Base-by-base conservation (phyloP, 2,888 invertebrate species). In the Heliothis peltigera region DNA sequence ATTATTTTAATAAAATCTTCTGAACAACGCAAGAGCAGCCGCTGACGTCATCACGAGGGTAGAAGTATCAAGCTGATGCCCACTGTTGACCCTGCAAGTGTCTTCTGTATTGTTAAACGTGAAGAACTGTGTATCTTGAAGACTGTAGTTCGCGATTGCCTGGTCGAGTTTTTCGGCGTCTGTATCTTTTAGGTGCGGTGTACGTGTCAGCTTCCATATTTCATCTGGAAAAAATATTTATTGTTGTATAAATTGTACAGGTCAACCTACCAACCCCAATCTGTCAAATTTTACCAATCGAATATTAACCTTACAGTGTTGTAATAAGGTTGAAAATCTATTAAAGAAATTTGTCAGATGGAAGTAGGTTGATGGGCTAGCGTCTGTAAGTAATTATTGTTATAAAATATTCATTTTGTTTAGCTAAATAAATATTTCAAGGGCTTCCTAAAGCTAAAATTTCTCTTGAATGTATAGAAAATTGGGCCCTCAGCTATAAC, bases 101-200 rank as follows among this genome's bases (percentile, higher is more conserved):
- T 91, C 88, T 59, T 94, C 94, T 0, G 93, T 92, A 19, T 93
- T 93, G 49, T 92, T 94, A 69, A 92, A 93, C 0, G 81, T 87
- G 2, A 82, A 77, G 65, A 94, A 92, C 1, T 81, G 70, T 0
- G 93, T 91, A 12, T 83, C 80, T 54, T 91, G 87, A 0, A 94
- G 83, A 17, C 83, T 86, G 72, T 92, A 92, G 39, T 85, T 89
- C 0, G 89, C 85, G 0, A 94, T 87, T 0, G 91, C 91, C 47
- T 89, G 85, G 54, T 91, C 87, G 0, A 94, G 74, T 66, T 92
- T 91, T 0, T 80, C 78, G 0, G 89, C 88, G 43, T 93, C 92
- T 0, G 90, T 89, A 39, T 86, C 87, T 61, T 93, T 93, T 0
- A 92, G 74, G 43, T 94, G 93, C 0, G 90, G 91, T 1, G 91